Conservation (phyloP, 2,113 vertebrate species). For the Psilopogon haemacephalus region DNA sequence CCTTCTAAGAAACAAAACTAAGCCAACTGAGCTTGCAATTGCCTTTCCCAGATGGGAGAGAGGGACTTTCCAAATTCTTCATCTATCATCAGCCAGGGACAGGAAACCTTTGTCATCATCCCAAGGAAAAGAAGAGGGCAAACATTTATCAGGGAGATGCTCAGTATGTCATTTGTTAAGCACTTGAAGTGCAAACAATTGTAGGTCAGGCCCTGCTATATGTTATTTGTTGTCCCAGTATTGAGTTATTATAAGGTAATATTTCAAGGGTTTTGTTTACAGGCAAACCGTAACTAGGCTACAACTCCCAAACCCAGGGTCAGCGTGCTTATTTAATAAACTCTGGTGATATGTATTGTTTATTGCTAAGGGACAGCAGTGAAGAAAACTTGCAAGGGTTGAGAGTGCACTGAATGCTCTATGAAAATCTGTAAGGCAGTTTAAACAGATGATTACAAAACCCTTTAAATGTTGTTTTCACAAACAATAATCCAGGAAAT, state of each 20-base stretch:
- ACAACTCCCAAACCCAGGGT: neutral
- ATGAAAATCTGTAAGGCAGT: neutral
- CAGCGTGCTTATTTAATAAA: neutral
- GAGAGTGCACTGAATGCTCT: neutral
- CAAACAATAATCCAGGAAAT: neutral
- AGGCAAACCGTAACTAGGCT: neutral
- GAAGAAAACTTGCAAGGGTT: neutral
- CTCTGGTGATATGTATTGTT: neutral
- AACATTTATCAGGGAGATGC: constrained; percentile 24
- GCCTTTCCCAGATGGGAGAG: neutral
- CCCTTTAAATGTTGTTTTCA: neutral
- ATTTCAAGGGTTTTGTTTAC: constrained; percentile 46
- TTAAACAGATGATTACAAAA: neutral
- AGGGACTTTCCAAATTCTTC: constrained; percentile 40
- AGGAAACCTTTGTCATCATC: constrained; percentile 31
- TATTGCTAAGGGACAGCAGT: constrained; percentile 4
- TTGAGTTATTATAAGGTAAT: neutral
- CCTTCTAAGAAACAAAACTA: neutral
- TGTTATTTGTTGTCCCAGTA: neutral
- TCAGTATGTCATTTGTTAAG: constrained; percentile 1
- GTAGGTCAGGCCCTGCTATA: neutral
- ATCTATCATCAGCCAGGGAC: constrained; percentile 26
- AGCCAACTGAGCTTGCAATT: constrained; percentile 25
- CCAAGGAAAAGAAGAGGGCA: constrained; percentile 16
- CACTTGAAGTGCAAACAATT: constrained; percentile 21